Base-by-base conservation (phyloP, 2,797 vertebrate genomes). In the Hippocampus kuda region DNA sequence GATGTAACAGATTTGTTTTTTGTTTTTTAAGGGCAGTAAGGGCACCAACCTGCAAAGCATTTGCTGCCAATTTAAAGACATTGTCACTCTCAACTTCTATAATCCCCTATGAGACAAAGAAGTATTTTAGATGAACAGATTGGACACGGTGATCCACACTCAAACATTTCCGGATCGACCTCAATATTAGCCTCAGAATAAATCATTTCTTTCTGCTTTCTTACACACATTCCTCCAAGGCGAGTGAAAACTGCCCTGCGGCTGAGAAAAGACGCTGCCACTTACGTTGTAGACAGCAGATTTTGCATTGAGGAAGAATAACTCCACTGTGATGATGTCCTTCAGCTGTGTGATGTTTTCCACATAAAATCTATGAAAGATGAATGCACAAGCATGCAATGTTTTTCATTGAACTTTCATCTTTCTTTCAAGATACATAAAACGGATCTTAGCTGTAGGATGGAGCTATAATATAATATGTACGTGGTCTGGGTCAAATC, bases 221-320 rank as follows among this genome's bases (percentile, higher is more conserved):
- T 69, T 5, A 72, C 57, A 30, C 73, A 67, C 79, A 83, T 85
- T 85, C 83, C 82, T 80, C 64, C 76, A 68, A 56, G 70, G 73
- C 79, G 76, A 84, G 79, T 69, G 73, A 81, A 80, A 81, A 78
- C 8, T 70, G 70, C 80, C 86, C 83, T 70, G 79, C 69, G 80
- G 85, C 72, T 41, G 65, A 78, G 77, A 71, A 70, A 75, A 78
- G 65, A 65, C 65, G 72, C 61, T 71, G 6, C 34, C 4, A 67
- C 38, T 94, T 90, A 98, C 97, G 83, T 94, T 94, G 88, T 94
- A 93, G 34, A 99, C 91, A 2, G 93, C 95, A 42, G 93, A 90
- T 85, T 97, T 99, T 4, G 97, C 96, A 62, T 99, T 99, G 82
- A 99, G 92, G 83, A 96, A 99, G 87, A 99, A 99, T 54, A 99